A percentile compares a stretch with the other conserved stretches of the same genome.
phyloP scores from a whole-genome alignment of 2,888 invertebrate species.

The Xanthia icteritia region DNA sequence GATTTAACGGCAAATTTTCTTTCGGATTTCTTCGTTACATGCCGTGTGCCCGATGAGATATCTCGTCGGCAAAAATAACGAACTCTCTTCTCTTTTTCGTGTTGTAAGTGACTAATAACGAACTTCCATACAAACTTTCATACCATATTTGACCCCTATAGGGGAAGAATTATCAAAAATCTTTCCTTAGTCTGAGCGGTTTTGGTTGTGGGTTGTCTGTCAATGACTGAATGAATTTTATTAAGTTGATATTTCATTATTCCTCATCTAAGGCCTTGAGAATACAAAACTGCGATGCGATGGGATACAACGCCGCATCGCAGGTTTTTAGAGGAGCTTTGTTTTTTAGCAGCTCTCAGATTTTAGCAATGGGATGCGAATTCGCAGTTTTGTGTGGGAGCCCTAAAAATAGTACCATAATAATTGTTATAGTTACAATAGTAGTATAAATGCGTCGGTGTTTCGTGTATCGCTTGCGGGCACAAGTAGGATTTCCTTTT shows the following conservation, averaged over 20 bases:
- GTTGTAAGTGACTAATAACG: no score
- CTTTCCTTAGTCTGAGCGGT: background rate
- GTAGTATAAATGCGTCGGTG: conserved; percentile 77
- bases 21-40: background rate
- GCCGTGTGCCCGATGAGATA: background rate
- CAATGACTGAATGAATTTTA: background rate
- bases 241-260: no score
- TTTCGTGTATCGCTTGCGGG: conserved; percentile 83
- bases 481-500: conserved; percentile 90
- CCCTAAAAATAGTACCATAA: conserved; percentile 8
- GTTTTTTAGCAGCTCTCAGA: no score
- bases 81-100: no score
- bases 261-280: background rate
- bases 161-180: background rate
- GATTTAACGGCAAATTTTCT: background rate
- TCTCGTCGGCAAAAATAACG: background rate
- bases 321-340: no score
- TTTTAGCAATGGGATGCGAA: no score
- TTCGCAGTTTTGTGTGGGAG: no score
- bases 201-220: no score
- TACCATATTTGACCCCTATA: background rate
- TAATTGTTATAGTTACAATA: conserved; percentile 69
- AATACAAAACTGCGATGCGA: no score
- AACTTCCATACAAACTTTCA: background rate
- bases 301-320: no score